These are phyloP conservation scores for Candidula unifasciata DNA, from an alignment of 2,888 invertebrate species.

Conservation along the genomic window DNA sequence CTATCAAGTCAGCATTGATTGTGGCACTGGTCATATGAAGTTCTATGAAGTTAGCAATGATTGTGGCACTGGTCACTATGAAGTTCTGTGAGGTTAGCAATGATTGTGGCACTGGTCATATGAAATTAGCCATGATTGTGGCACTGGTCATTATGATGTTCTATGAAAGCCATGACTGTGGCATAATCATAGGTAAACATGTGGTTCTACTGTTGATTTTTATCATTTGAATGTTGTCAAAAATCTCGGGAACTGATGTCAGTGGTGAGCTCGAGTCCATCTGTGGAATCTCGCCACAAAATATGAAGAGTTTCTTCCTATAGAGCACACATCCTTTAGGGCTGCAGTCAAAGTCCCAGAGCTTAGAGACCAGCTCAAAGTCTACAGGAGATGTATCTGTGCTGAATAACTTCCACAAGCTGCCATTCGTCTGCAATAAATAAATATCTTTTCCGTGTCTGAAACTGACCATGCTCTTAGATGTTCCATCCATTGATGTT, in stretches of 20 bases:
- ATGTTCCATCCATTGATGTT: background rate
- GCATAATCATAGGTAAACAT: conserved; percentile 56
- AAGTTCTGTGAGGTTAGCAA: too few species aligned
- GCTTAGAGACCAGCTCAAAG: background rate
- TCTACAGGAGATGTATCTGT: background rate
- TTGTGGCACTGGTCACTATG: too few species aligned
- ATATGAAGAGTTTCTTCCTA: background rate
- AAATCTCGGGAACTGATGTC: background rate
- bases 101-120: too few species aligned
- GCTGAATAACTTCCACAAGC: background rate
- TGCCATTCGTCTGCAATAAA: conserved; percentile 3
- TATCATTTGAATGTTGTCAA: background rate
- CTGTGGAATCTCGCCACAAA: background rate
- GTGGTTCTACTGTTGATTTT: background rate
- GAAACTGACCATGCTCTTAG: background rate
- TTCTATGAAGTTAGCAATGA: too few species aligned
- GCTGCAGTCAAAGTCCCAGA: background rate
- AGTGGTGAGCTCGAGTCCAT: too few species aligned
- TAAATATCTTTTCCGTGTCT: background rate
- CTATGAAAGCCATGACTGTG: background rate
- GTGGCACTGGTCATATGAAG: too few species aligned
- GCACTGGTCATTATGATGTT: too few species aligned
- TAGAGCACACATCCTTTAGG: background rate
- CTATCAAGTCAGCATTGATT: too few species aligned
- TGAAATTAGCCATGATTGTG: too few species aligned